Conservation (phyloP, 1,140 invertebrate genomes). For the Pissodes strobi region DNA sequence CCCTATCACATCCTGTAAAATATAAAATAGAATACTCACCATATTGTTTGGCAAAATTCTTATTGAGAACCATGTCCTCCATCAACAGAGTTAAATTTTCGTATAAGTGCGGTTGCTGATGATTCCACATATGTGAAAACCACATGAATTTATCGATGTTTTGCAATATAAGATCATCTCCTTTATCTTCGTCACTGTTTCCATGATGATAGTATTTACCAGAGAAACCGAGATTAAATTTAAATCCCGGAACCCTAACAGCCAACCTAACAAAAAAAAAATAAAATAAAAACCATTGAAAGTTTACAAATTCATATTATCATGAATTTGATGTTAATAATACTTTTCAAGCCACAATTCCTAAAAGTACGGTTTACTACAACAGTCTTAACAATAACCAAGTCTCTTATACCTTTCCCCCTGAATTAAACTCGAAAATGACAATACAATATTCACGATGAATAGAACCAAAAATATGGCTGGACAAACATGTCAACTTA, state of each 20-base stretch:
- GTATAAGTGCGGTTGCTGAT: constrained; percentile 94
- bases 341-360: no score
- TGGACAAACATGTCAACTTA: no score
- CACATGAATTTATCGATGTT: constrained; percentile 75
- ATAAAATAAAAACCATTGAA: no score
- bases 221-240: constrained; percentile 97
- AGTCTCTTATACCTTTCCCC: no score
- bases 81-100: constrained; percentile 85
- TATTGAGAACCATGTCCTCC: constrained; percentile 89
- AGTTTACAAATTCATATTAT: no score
- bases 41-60: constrained; percentile 87
- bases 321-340: no score
- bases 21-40: constrained; percentile 48
- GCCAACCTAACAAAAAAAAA: constrained; percentile 25
- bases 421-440: no score
- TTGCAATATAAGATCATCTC: constrained; percentile 90
- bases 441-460: no score
- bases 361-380: no score
- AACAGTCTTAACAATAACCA: no score
- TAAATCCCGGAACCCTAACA: constrained; percentile 73
- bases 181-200: constrained; percentile 86
- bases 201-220: constrained; percentile 96
- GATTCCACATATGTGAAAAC: constrained; percentile 98
- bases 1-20: no score
- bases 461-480: no score